phyloP scores from a whole-genome alignment of 1,140 invertebrate genomes.

The Tetraneura akinire region DNA sequence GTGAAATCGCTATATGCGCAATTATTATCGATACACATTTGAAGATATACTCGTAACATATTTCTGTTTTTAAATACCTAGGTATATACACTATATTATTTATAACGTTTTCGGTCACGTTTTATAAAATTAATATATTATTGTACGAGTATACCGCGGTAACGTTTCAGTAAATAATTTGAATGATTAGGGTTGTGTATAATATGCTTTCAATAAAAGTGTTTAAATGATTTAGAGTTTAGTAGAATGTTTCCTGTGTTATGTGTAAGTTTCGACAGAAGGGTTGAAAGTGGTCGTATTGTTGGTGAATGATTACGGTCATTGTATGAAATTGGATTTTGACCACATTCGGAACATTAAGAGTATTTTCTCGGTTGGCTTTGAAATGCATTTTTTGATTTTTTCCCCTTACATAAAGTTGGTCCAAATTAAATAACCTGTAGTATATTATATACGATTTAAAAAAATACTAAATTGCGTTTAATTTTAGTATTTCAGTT shows the following conservation, averaged over 20 bases:
- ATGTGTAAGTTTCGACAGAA: not conserved
- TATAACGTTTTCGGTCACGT: no score
- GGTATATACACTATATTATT: no score
- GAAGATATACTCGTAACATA: no score
- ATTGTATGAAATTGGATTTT: slow-evolving; percentile 30
- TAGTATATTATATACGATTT: not conserved
- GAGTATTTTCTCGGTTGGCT: not conserved
- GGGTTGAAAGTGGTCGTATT: not conserved
- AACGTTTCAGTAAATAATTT: no score
- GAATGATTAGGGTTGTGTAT: not conserved
- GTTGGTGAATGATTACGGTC: slow-evolving; percentile 21
- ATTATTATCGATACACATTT: no score
- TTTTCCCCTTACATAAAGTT: no score
- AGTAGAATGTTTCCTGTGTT: not conserved
- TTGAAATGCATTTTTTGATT: not conserved
- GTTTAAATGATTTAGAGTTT: not conserved
- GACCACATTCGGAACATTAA: not conserved
- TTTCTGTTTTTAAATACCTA: no score
- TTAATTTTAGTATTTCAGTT: no score
- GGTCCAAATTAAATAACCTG: not conserved
- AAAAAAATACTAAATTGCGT: no score
- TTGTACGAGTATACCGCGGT: no score
- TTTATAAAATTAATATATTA: no score
- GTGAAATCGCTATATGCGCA: no score
- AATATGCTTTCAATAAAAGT: slow-evolving; percentile 19